Base-by-base conservation (phyloP, 1,140 invertebrate genomes). In the Octopus bimaculoides region DNA sequence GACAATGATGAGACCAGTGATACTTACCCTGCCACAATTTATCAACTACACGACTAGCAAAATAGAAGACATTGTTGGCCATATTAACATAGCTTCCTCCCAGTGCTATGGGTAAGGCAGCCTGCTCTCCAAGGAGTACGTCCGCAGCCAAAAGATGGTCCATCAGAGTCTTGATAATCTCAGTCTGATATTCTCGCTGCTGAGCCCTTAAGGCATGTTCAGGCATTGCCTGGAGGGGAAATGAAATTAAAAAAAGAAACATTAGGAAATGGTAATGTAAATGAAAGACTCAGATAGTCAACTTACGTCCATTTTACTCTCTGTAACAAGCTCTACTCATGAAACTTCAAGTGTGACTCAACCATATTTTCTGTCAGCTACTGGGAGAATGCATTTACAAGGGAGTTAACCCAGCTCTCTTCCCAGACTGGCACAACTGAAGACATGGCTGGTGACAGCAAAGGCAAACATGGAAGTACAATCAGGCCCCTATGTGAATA, bases 61-160 rank as follows among this genome's bases (percentile, higher is more conserved):
- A 92, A 87, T 98, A 98, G 87, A 97, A 98, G 0, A 98, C 95
- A 91, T 97, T 98, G 9, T 92, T 83, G 4, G 87, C 87, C 83
- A 89, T 84, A 81, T 87, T 86, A 41, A 82, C 71, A 81, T 89
- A 90, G 77, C 82, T 89, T 17, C 85, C 85, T 71, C 86, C 84
- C 66, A 84, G 81, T 20, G 82, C 79, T 41, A 87, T 82, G 1
- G 94, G 94, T 66, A 95, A 90, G 1, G 94, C 94, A 56, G 94
- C 93, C 88, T 95, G 94, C 88, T 96, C 95, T 8, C 95, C 95
- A 77, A 96, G 93, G 79, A 97, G 88, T 83, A 96, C 93, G 91
- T 99, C 97, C 8, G 95, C 96, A 52, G 96, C 96, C 78, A 98
- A 89, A 9, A 99, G 88, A 90, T 98, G 97, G 84, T 98, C 96